phyloP scores from a whole-genome alignment of 2,113 vertebrate genomes.

The Macrotus californicus region DNA sequence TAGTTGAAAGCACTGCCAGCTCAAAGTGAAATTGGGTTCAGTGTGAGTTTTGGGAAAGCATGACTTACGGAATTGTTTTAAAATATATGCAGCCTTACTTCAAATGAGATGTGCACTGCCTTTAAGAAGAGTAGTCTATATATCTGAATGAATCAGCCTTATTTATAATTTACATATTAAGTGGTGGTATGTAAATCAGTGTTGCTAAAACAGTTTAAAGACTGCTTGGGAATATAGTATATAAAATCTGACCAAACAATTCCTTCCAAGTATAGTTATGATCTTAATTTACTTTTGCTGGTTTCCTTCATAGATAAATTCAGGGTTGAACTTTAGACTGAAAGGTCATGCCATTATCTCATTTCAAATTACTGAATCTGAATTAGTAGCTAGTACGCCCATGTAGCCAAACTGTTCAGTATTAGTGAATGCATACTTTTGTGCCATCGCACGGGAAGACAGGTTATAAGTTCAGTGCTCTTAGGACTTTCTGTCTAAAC shows the following conservation, averaged over 20 bases:
- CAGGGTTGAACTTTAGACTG: background rate
- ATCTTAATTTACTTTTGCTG: constrained; percentile 39
- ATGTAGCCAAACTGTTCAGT: background rate
- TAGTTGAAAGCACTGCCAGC: background rate
- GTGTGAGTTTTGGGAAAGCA: background rate
- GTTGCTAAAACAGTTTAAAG: constrained; percentile 25
- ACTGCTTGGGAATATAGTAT: constrained; percentile 26
- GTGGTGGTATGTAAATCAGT: background rate
- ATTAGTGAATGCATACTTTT: background rate
- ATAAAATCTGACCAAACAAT: constrained; percentile 12
- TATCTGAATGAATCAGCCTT: constrained; percentile 14
- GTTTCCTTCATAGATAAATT: constrained; percentile 19
- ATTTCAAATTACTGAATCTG: constrained; percentile 5
- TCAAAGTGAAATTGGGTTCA: background rate
- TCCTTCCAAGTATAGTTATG: background rate
- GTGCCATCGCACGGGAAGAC: background rate
- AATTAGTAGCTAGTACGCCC: constrained; percentile 16
- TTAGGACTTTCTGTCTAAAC: background rate
- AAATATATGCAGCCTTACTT: background rate
- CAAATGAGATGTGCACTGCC: background rate
- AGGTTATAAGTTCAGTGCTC: background rate
- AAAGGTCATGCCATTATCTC: background rate
- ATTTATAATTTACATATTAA: background rate
- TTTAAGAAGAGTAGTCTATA: background rate
- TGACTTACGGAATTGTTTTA: constrained; percentile 20